A percentile compares a stretch with the other conserved stretches of the same genome.
Conservation (phyloP, 2,888 invertebrate species). For the Cheilosia soror region DNA sequence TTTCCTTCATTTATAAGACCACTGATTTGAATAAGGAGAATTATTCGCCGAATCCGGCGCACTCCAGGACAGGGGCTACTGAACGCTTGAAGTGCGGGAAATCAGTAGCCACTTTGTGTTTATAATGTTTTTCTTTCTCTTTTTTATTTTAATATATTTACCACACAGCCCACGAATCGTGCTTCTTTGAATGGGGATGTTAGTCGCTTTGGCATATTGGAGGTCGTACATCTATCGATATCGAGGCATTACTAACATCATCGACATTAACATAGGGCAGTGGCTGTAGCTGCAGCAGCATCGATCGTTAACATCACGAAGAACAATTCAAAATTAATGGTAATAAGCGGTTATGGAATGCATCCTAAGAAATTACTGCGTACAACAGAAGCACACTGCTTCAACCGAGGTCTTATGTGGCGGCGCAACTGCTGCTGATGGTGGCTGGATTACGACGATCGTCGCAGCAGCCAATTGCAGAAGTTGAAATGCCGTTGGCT, state of each 20-base stretch:
- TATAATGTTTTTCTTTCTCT: slow-evolving; percentile 48
- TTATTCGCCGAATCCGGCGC: slow-evolving; percentile 64
- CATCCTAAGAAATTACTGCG: slow-evolving; percentile 83
- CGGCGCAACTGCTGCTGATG: slow-evolving; percentile 34
- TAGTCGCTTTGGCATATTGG: slow-evolving; percentile 55
- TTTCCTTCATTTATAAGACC: slow-evolving; percentile 77
- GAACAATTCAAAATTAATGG: slow-evolving; percentile 84
- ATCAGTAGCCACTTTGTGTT: slow-evolving; percentile 68
- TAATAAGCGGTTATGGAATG: slow-evolving; percentile 82
- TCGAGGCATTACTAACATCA: slow-evolving; percentile 61
- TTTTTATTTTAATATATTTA: slow-evolving; percentile 61
- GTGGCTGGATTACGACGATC: slow-evolving; percentile 66
- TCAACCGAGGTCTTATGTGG: slow-evolving; percentile 51
- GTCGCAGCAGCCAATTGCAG: slow-evolving; percentile 70
- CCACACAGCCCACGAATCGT: slow-evolving; percentile 66
- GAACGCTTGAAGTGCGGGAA: slow-evolving; percentile 53
- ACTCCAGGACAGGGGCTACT: slow-evolving; percentile 21
- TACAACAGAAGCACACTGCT: slow-evolving; percentile 82
- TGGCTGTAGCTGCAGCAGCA: slow-evolving; percentile 39
- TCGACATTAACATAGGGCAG: slow-evolving; percentile 42
- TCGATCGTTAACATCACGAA: slow-evolving; percentile 84
- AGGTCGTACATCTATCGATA: slow-evolving; percentile 72
- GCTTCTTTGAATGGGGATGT: slow-evolving; percentile 49
- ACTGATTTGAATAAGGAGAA: slow-evolving; percentile 74
- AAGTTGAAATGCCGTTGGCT: slow-evolving; percentile 73